Percentiles rank a stretch among this genome's conserved stretches.
Conservation (phyloP, 1,140 invertebrate genomes). For the Uloborus diversus region DNA sequence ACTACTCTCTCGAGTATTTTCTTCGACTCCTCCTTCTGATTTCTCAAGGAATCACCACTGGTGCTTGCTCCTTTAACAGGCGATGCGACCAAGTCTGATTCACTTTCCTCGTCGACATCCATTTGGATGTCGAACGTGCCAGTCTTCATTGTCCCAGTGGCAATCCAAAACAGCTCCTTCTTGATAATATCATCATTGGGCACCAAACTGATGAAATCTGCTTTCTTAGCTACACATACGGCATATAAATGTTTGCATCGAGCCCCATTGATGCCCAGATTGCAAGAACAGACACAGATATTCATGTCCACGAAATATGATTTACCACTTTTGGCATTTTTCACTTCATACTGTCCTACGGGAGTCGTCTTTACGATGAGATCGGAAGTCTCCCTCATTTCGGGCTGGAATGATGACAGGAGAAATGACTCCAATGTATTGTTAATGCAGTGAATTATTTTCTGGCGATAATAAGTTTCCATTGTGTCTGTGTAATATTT, state of each 20-base stretch:
- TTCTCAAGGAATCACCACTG: background rate
- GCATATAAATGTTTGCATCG: conserved; percentile 46
- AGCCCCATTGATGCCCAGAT: conserved; percentile 34
- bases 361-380: background rate
- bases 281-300: conserved; percentile 48
- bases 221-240: conserved; percentile 25
- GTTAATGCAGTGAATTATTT: conserved; percentile 48
- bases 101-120: conserved; percentile 25
- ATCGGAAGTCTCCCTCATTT: conserved; percentile 42
- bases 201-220: conserved; percentile 20
- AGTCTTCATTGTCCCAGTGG: conserved; percentile 35
- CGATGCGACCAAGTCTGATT: background rate
- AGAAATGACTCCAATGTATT: conserved; percentile 34
- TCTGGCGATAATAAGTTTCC: conserved; percentile 53
- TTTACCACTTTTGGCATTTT: conserved; percentile 27
- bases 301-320: conserved; percentile 48
- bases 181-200: conserved; percentile 54
- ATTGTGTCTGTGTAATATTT: conserved; percentile 44
- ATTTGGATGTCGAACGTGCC: conserved; percentile 35
- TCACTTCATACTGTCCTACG: conserved; percentile 30
- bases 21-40: conserved; percentile 36
- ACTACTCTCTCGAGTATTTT: conserved; percentile 49
- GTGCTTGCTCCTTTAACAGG: too few species aligned
- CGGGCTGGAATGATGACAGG: conserved; percentile 18
- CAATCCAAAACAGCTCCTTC: conserved; percentile 53